Base-by-base conservation (phyloP, 2,888 invertebrate species). In the Yponomeuta cagnagella region DNA sequence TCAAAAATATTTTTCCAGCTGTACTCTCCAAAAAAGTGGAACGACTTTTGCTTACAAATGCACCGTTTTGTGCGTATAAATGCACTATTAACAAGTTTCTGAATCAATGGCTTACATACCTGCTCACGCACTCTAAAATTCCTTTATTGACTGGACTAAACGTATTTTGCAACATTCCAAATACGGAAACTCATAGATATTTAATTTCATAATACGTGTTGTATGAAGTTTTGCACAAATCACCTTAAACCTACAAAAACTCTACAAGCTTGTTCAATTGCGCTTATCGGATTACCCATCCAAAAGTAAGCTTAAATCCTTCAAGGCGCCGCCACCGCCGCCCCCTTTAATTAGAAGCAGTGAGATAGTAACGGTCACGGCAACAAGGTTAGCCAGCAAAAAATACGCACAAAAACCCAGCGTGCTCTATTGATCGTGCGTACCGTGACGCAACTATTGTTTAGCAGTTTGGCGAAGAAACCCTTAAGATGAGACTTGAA, bases 391-490 rank as follows among this genome's bases (percentile, higher is more conserved):
- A 74, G 71, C 74, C 71, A 76, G 76, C 72, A 73, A 84, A 87
- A 89, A 89, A 82, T 77, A 68, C 58, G 72, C 72, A 83, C 80
- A 89, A 89, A 89, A 88, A 85, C 82, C 71, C 74, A 79, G 82
- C 87, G 78, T 82, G 81, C 75, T 85, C 86, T 90, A 90, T 90
- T 91, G 90, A 90, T 43, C 43, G 43, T 43, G 9, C 43, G 43
- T 8, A 43, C 90, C 89, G 82, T 91, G 90, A 90, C 88, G 90
- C 87, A 91, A 90, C 86, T 82, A 92, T 90, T 92, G 90, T 91
- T 90, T 90, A 88, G 86, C 85, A 88, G 87, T 89, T 89, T 87
- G 85, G 84, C 82, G 84, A 81, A 77, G 85, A 85, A 84, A 82
- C 84, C 84, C 88, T 85, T 83, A 43, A 43, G 43, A 8, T 43